Base-by-base conservation (phyloP, 2,113 vertebrate species). In the Siniperca chuatsi region DNA sequence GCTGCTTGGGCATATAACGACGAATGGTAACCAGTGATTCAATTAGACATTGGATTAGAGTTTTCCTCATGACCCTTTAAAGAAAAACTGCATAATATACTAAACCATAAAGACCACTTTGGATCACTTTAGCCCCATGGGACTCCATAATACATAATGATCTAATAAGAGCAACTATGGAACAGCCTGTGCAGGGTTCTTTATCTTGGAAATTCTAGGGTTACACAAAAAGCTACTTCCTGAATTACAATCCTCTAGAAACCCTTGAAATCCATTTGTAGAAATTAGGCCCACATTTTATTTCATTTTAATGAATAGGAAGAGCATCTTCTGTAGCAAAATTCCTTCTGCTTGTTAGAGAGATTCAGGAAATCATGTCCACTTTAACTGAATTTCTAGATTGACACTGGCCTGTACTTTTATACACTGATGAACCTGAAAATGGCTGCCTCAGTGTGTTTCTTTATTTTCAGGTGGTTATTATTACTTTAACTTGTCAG, bases 91-190 rank as follows among this genome's bases (percentile, higher is more conserved):
- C 3, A 76, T 16, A 42, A 40, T 50, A 8, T 25, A 20, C 33
- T 58, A 42, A 81, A 57, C 6, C 23, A 58, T 2, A 48, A 9
- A 78, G 37, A 20, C 15, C 64, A 80, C 40, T 40, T 12, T 10
- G n/a, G 40, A 48, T 55, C 48, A 46, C 13, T 6, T 33, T 21
- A 58, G 54, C 42, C 35, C 29, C 75, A 37, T 12, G n/a, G 35
- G 71, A 76, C 35, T 71, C 50, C 23, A 25, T 18, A 73, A 33
- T 37, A n/a, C 46, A 48, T 2, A 20, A 1, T 50, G 68, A 82
- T 90, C 52, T 71, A 79, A 87, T 78, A 46, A 66, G n/a, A 44
- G 7, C 8, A 20, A 57, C 58, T 33, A 42, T 52, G 40, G 12
- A 55, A 44, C 2, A n/a, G 62, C 8, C 25, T 15, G 44, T 13